Percentiles rank a stretch among this genome's conserved stretches.
phyloP scores from a whole-genome alignment of 1,140 invertebrate genomes.

The Neodiprion virginianus region DNA sequence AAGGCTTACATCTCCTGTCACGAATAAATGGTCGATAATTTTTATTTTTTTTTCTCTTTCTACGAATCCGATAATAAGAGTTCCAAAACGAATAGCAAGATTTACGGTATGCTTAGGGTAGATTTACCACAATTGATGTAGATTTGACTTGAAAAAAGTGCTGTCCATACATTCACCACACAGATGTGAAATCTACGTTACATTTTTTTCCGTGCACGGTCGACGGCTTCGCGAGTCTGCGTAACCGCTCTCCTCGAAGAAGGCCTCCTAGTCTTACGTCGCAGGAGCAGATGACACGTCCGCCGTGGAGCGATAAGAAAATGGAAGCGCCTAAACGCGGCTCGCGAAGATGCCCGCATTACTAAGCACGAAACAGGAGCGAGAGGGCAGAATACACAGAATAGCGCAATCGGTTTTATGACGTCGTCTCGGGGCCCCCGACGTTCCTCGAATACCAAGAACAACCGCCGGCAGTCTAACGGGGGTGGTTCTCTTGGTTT shows the following conservation, averaged over 20 bases:
- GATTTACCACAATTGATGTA: too few species aligned
- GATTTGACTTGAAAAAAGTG: too few species aligned
- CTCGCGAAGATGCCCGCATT: conserved; percentile 55
- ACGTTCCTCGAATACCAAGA: conserved; percentile 56
- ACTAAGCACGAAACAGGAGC: conserved; percentile 48
- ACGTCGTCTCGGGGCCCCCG: conserved; percentile 34
- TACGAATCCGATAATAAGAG: too few species aligned
- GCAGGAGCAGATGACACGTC: conserved; percentile 57
- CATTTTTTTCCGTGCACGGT: neutral
- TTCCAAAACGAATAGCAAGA: too few species aligned
- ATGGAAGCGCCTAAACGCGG: conserved; percentile 51
- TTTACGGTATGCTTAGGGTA: too few species aligned
- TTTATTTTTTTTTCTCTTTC: too few species aligned
- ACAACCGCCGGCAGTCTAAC: conserved; percentile 17
- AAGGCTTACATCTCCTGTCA: too few species aligned
- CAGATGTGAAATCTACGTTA: too few species aligned
- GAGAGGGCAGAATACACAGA: conserved; percentile 12
- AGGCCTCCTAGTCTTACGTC: neutral
- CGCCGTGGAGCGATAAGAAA: conserved; percentile 52
- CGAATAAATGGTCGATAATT: too few species aligned
- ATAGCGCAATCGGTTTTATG: conserved; percentile 49
- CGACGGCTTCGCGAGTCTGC: neutral
- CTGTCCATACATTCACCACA: too few species aligned
- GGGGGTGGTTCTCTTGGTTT: neutral
- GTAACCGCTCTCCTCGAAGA: neutral